These are phyloP conservation scores for Hypomecis punctinalis DNA, from an alignment of 2,888 invertebrate genomes.

Conservation along the genomic window DNA sequence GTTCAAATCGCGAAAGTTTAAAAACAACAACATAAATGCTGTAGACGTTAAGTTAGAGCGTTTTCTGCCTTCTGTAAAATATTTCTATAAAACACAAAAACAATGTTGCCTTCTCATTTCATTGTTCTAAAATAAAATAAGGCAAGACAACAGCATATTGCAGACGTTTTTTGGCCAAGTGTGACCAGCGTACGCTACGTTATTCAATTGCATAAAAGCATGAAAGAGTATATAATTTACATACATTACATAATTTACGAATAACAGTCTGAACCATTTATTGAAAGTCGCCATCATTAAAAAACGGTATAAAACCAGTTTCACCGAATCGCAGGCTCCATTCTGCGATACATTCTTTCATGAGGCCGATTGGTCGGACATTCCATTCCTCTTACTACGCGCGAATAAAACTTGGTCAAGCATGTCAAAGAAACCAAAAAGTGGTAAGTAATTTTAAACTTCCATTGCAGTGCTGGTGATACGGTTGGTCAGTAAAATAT, in stretches of 20 bases:
- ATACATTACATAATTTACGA: background rate
- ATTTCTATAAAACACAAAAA: no score
- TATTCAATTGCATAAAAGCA: background rate
- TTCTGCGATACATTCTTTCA: constrained; percentile 40
- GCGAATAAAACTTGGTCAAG: constrained; percentile 36
- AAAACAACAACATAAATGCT: no score
- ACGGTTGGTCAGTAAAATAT: no score
- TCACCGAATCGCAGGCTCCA: constrained; percentile 29
- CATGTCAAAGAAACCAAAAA: constrained; percentile 38
- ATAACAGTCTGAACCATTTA: constrained; percentile 1
- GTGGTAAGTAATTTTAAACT: background rate
- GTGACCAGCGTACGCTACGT: background rate
- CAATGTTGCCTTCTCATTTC: no score
- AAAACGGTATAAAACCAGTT: constrained; percentile 44
- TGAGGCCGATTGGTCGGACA: constrained; percentile 40
- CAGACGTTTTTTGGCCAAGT: no score
- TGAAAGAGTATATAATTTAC: no score
- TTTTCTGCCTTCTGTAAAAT: no score
- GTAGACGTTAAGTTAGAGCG: no score
- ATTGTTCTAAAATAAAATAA: no score
- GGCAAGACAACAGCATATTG: no score
- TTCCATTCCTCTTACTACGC: constrained; percentile 44
- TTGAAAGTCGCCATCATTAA: constrained; percentile 15
- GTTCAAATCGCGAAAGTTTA: no score
- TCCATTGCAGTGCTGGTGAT: no score